Base-by-base conservation (phyloP, 2,113 vertebrate genomes). In the Trachemys scripta region DNA sequence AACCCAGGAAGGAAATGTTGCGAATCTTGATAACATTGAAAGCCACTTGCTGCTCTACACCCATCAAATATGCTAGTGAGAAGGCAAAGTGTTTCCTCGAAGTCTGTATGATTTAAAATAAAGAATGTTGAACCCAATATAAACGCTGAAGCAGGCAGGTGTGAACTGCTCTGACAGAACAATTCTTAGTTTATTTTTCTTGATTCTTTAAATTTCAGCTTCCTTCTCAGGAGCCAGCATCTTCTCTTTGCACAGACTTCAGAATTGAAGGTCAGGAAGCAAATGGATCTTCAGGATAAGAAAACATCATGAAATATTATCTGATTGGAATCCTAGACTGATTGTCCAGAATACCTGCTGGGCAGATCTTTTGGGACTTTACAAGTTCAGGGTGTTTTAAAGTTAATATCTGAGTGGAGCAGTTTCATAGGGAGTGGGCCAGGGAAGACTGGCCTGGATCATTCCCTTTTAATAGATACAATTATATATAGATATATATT, bases 211-310 rank as follows among this genome's bases (percentile, higher is more conserved):
- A 45, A 59, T 97, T 97, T 51, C 96, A 97, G 96, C 95, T 98
- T 98, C 85, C 85, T 94, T 97, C 94, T 96, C 94, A 98, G 98
- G 97, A 97, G 92, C 80, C 76, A 92, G 35, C 94, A 90, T 84
- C 90, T 97, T 89, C 93, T 96, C 87, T 89, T 87, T 85, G 83
- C 91, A 92, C 80, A 91, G 96, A 94, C 95, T 97, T 96, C 89
- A 86, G 87, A 90, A 90, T 62, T 90, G 95, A 97, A 65, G 92
- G 80, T 94, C 94, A 94, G 91, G 90, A 97, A 94, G 86, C 79
- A 92, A 95, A 85, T 53, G 94, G 83, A 96, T 96, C 95, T 95
- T 96, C 96, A 94, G 91, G 96, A 98, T 90, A 96, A 97, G 79
- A 87, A 96, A 91, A 56, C 86, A 27, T 78, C 81, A 10, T 89